Percentiles rank a stretch among this genome's conserved stretches.
Conservation (phyloP, 2,797 vertebrate genomes). For the Rhabdophis nuchalis region DNA sequence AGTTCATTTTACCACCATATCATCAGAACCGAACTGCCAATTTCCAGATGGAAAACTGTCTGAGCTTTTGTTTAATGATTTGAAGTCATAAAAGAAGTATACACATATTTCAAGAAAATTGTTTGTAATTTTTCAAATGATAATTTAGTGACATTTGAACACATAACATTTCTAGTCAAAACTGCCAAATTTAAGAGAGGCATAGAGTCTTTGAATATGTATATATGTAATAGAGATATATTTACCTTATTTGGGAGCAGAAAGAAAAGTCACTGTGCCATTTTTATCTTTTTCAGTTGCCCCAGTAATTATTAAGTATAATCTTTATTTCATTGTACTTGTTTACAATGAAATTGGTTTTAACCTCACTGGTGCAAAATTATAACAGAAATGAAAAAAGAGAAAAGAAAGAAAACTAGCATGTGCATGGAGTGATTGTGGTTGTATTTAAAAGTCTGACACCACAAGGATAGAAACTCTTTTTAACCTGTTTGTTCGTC, state of each 20-base stretch:
- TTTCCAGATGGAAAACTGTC: not conserved
- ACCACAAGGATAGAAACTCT: too few species aligned
- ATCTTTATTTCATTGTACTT: too few species aligned
- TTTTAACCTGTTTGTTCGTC: too few species aligned
- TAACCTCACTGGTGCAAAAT: too few species aligned
- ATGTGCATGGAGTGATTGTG: too few species aligned
- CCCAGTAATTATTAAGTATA: too few species aligned
- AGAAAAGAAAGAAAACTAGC: too few species aligned
- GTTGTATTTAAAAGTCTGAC: too few species aligned
- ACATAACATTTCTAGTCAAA: not conserved
- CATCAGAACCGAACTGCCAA: not conserved
- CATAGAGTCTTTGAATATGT: not conserved
- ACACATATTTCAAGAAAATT: not conserved
- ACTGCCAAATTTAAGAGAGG: not conserved
- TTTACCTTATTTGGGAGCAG: not conserved
- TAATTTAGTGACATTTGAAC: not conserved
- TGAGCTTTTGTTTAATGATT: not conserved
- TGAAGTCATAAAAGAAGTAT: not conserved
- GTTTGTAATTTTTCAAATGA: not conserved
- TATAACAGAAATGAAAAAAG: too few species aligned
- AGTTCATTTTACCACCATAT: not conserved
- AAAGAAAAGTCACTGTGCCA: not conserved
- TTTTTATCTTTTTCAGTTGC: not conserved
- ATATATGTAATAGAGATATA: not conserved
- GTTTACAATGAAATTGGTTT: too few species aligned